Evolutionary conservation across 2,888 invertebrate species (phyloP), one percentile per base, ranked within the genome.

Genomic region (Caenorhabditis angaria): DNA sequence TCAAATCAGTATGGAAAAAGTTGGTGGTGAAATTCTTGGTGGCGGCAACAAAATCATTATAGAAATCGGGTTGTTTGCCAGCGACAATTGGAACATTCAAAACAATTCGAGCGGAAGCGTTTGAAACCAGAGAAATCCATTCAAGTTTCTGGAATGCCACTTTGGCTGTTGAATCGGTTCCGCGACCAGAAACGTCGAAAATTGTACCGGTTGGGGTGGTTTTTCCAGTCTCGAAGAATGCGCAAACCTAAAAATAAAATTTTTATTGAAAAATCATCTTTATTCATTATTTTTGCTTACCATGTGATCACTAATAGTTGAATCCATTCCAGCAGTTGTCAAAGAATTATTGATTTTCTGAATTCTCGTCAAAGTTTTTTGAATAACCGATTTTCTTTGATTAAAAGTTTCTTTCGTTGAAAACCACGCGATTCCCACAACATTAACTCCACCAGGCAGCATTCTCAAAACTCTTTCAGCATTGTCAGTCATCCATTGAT

Each of bases 381-480:
- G 63, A 50, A 81, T 66, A 25, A 66, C 66, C 20, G 59, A 20
- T 60, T 72, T 76, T 20, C 72, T 65, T 2, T 79, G 75, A 10
- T 48, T 54, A 58, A 67, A 81, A 20, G 69, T 62, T 14, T 69
- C 63, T 53, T 73, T 79, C 27, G 70, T 70, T 18, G 77, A 79
- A 41, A 79, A 76, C 73, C 78, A 79, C 1, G 78, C 77, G 22
- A 81, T 65, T 56, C 81, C 81, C 25, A 81, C 78, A 57, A 81
- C 64, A 27, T 79, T 66, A 32, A 80, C 60, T 10, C 81, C 81
- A 22, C 81, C 81, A 27, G 79, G 78, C 10, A 81, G 74, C 65
- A 80, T 76, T n/a, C 81, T 63, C 2, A 80, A 57, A 29, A 81
- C 70, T 29, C 77, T 68, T 66, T 80, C 78, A 5, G 79, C 76